Evolutionary conservation across 2,113 vertebrate species (phyloP).

Genomic region (Pituophis catenifer): DNA sequence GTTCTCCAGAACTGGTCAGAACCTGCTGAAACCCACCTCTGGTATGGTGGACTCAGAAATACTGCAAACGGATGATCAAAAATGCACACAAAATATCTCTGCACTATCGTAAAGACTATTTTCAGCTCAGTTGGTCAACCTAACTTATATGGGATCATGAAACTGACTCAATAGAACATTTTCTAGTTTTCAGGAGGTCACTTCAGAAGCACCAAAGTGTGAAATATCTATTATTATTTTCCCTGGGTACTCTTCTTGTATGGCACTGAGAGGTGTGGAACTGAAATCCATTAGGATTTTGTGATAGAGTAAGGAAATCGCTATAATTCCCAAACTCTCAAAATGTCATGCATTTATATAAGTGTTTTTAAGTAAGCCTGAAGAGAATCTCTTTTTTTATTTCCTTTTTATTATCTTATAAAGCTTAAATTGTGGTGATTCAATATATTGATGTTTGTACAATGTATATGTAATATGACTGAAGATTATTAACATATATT

Average conservation of each 20-base stretch:
- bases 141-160: background rate
- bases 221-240: background rate
- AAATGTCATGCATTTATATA: background rate
- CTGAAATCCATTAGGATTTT: background rate
- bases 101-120: background rate
- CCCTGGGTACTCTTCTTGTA: background rate
- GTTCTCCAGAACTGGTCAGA: too few species aligned
- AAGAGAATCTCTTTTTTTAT: background rate
- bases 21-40: too few species aligned
- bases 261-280: background rate
- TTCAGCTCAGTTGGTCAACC: background rate
- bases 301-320: background rate
- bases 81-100: too few species aligned
- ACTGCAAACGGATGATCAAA: background rate
- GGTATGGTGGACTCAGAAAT: background rate
- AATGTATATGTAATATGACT: background rate
- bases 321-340: background rate
- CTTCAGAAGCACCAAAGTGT: background rate
- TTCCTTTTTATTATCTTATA: background rate
- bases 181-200: background rate
- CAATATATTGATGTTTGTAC: background rate
- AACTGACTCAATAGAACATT: background rate
- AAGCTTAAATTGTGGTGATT: background rate
- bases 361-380: background rate
- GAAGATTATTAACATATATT: background rate